Evolutionary conservation across 2,113 vertebrate genomes (phyloP), one percentile per base, ranked within the genome.

Genomic region (Burhinus oedicnemus): DNA sequence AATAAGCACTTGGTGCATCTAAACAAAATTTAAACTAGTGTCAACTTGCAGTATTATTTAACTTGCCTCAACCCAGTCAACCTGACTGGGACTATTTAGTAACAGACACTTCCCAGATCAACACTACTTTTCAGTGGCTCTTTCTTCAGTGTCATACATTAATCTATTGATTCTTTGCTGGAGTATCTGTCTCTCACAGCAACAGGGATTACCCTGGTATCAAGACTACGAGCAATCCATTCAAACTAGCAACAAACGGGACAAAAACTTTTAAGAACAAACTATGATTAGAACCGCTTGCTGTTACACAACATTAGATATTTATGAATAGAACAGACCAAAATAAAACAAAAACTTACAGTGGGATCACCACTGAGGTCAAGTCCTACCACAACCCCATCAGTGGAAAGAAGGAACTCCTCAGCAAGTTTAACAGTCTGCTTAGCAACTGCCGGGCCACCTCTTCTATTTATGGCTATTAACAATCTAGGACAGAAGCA

Each of bases 361-460:
- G 88, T 98, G 60, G 99, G 99, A 95, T 99, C 99, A 89, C 99
- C 99, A 71, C 99, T 99, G 72, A 99, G 98, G 89, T 99, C 99
- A 55, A 99, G 91, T 89, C 99, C 99, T 72, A 99, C 98, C 81
- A 99, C 99, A 93, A 98, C 76, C 44, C 98, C 99, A 65, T 98
- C 98, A 40, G 98, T 97, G 40, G 99, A 99, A 87, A 98, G 96
- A 97, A 99, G 98, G 95, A 99, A 99, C 40, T 99, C 98, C 96
- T 99, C 98, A 20, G 99, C 99, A 84, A 99, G 98, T 96, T 99
- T 99, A 89, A 99, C 99, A 2, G 99, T 99, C 98, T 99, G 98
- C 97, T 99, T 99, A 27, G 99, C 99, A 96, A 98, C 98, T 55
- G 96, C 91, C 5, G 98, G 91, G n/a, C 99, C 99, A 94, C 98